Evolutionary conservation across 2,888 invertebrate genomes (phyloP).

Genomic region (Timema cristinae): DNA sequence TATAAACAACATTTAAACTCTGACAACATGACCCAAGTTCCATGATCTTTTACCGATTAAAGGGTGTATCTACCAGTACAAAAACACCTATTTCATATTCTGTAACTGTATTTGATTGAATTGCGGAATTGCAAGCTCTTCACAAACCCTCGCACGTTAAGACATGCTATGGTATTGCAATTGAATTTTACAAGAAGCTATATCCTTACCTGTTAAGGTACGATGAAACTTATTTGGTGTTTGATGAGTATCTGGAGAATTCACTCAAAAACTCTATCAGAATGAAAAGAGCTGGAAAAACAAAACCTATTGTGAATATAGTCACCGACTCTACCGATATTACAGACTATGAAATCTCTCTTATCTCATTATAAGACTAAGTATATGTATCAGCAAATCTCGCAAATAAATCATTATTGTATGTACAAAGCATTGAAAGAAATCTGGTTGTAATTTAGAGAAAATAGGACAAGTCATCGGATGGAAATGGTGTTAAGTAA

Average conservation of each 20-base stretch:
- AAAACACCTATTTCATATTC: background rate
- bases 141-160: background rate
- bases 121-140: background rate
- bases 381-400: background rate
- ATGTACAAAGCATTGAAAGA: background rate
- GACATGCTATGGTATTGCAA: background rate
- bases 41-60: background rate
- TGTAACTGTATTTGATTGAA: background rate
- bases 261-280: background rate
- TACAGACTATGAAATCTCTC: background rate
- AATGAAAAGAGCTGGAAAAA: conserved; percentile 9
- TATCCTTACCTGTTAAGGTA: background rate
- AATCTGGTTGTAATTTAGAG: background rate
- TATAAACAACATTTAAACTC: background rate
- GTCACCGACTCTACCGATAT: background rate
- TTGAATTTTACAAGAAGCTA: conserved; percentile 1
- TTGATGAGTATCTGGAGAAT: background rate
- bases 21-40: background rate
- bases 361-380: background rate
- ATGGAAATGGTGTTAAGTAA: background rate
- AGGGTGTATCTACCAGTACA: background rate
- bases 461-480: background rate
- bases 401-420: background rate
- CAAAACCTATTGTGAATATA: background rate
- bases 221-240: background rate